These are phyloP conservation scores for Standfussiana lucernea DNA, from an alignment of 2,888 invertebrate genomes.

Conservation along the genomic window DNA sequence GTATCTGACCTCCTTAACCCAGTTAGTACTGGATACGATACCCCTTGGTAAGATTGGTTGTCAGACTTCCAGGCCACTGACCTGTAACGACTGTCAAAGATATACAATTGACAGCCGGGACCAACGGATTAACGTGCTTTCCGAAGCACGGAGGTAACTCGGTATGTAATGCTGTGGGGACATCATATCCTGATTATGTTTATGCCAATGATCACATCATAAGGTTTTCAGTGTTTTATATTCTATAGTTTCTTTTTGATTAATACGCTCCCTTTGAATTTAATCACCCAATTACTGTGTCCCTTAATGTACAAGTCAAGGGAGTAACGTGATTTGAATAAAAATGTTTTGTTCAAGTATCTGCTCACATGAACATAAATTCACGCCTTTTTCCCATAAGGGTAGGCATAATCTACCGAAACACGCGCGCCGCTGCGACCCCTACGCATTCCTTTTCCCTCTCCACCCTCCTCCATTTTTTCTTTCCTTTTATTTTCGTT, in stretches of 20 bases:
- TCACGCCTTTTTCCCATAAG: background rate
- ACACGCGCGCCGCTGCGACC: background rate
- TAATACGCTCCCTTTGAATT: background rate
- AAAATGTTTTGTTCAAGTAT: background rate
- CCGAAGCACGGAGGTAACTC: no score
- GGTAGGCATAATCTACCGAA: background rate
- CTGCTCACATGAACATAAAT: background rate
- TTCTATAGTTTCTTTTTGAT: background rate
- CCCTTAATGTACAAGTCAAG: background rate
- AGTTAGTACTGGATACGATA: no score
- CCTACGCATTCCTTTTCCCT: background rate
- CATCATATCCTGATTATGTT: background rate
- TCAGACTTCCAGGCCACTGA: no score
- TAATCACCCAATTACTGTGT: background rate
- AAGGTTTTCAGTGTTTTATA: background rate
- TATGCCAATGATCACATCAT: background rate
- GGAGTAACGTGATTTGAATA: background rate
- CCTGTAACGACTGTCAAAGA: no score
- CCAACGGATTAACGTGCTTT: no score
- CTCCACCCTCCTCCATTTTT: background rate
- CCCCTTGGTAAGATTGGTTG: no score
- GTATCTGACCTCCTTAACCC: no score
- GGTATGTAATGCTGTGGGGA: background rate
- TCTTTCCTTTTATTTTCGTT: background rate
- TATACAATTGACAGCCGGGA: no score